Evolutionary conservation across 1,140 invertebrate species (phyloP), one percentile per base, ranked within the genome.

Genomic region (Camponotus pennsylvanicus): DNA sequence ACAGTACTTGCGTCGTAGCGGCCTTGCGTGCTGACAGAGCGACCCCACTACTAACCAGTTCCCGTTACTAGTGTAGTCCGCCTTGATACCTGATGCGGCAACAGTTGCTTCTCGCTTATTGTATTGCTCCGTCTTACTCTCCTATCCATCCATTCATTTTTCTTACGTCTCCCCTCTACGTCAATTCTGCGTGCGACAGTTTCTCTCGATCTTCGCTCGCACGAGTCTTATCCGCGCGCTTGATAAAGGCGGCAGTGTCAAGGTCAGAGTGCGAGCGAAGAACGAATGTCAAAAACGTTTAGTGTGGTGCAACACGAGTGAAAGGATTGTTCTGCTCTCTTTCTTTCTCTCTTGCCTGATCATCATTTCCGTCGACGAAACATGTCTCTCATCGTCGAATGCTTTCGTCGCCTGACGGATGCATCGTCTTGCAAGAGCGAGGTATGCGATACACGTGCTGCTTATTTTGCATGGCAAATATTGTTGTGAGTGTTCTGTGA

Each of bases 371-470:
- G 32, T 45, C 63, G 40, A 52, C 64, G 18, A 73, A 75, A 27
- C 86, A 90, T 91, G 90, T 91, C 90, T 32, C 77, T 91, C 49
- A 87, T 91, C 45, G 61, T 27, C 55, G 85, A 86, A 21, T 91
- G 89, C 83, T 85, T 90, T 61, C 90, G 89, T 45, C 89, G 89
- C 3, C 45, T 91, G 15, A 80, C 87, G n/a, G 69, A 90, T 4
- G 21, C 37, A 45, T 80, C 85, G 66, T 52, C 89, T 9, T 75
- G 9, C 34, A 90, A 83, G 57, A 83, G n/a, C 57, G 89, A 90
- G 86, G 89, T 90, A 90, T 66, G 70, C 59, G 27, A 79, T 13
- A 71, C 49, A 42, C 42, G 61, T 42, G 32, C n/a, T 85, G 61
- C 34, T 69, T 85, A 69, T 40, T 34, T 59, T 15, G 40, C 7